Base-by-base conservation (phyloP, 1,140 invertebrate genomes). In the Drosophila sproati region DNA sequence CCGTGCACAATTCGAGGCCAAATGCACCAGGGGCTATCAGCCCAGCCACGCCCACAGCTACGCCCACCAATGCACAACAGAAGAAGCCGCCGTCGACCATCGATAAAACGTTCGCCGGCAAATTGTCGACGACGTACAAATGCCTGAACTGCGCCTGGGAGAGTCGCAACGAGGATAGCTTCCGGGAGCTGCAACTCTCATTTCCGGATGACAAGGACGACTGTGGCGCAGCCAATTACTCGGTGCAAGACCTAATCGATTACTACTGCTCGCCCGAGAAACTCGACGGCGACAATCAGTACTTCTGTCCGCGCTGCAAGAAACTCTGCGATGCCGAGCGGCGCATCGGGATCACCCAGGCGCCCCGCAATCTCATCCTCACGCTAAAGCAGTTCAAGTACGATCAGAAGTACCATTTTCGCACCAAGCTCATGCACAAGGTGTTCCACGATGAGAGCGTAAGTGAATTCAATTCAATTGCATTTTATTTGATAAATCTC, bases 351-450 rank as follows among this genome's bases (percentile, higher is more conserved):
- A 95, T 98, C 10, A 94, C 96, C 0, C 94, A 95, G 39, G 94
- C 95, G 0, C 97, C 97, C 0, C 94, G 94, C 6, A 96, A 96
- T 92, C 93, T 98, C 2, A 96, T 97, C 61, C 91, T 98, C 0
- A 97, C 96, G 1, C 91, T 98, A 8, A 96, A 97, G 79, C 95
- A 97, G 72, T 98, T 98, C 83, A 95, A 95, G 82, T 98, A 96
- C 92, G 96, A 94, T 62, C 94, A 95, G 7, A 95, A 95, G 61
- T 94, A 94, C 47, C 95, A 96, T 76, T 93, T 95, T 45, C 94
- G 96, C 74, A 95, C 96, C 12, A 98, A 98, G 92, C 88, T 96
- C 3, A 94, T 96, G 71, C 94, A 96, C 73, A 94, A 94, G 54
- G 95, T 96, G 20, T 93, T 94, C 55, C 94, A 96, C 72, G 95